These are phyloP conservation scores for Alouatta palliata DNA, from an alignment of 2,113 vertebrate species.

Conservation along the genomic window DNA sequence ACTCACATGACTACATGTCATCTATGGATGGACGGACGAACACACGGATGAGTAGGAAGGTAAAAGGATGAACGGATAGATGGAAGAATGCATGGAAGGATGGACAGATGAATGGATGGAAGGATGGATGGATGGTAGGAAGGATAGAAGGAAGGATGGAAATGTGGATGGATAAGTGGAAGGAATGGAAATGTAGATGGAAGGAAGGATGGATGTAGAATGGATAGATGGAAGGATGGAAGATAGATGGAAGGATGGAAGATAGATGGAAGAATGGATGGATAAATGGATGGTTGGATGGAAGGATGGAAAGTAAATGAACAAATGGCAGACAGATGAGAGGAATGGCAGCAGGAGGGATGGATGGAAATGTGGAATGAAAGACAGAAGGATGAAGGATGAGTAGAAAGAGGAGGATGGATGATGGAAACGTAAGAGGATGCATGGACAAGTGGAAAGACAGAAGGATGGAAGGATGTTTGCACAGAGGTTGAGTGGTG, in stretches of 20 bases:
- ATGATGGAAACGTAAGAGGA: background rate
- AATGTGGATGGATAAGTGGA: background rate
- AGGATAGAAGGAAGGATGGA: too few relatives aligned
- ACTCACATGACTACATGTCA: background rate
- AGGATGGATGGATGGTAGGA: too few relatives aligned
- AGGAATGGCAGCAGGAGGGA: background rate
- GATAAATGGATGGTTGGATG: accelerated
- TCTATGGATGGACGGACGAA: background rate
- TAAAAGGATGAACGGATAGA: background rate
- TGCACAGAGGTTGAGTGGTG: accelerated
- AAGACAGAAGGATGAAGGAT: background rate
- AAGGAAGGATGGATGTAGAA: background rate
- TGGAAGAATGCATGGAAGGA: background rate
- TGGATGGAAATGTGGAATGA: background rate
- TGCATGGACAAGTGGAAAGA: background rate
- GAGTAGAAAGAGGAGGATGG: background rate
- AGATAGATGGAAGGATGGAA: too few relatives aligned
- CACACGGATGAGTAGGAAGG: background rate
- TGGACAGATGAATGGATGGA: too few relatives aligned
- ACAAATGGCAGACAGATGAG: too few relatives aligned
- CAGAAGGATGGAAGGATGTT: accelerated
- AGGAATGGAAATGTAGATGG: too few relatives aligned
- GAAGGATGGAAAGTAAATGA: too few relatives aligned
- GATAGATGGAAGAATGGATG: too few relatives aligned
- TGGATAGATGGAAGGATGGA: too few relatives aligned